Conservation (phyloP, 2,888 invertebrate genomes). For the Monoplex corrugatus region DNA sequence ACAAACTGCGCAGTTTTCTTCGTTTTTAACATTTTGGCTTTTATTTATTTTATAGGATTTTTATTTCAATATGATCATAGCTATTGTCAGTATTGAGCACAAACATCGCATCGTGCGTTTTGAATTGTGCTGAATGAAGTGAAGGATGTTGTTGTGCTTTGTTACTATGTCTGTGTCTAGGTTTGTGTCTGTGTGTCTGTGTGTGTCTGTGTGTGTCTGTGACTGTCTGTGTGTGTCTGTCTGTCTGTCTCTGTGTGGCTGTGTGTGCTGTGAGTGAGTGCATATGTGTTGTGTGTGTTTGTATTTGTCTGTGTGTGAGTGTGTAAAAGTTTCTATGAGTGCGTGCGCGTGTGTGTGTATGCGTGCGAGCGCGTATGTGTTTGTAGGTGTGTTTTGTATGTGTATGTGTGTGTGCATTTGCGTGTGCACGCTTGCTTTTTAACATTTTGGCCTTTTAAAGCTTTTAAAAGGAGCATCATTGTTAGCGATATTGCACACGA, state of each 20-base stretch:
- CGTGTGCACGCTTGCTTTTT: not conserved
- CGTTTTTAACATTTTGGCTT: too few relatives aligned
- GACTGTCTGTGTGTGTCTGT: not conserved
- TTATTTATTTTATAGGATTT: too few relatives aligned
- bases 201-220: not conserved
- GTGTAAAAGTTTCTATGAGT: not conserved
- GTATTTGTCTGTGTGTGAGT: not conserved
- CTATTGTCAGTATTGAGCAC: too few relatives aligned
- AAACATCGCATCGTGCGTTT: too few relatives aligned
- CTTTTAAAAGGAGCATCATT: too few relatives aligned
- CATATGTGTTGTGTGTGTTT: not conserved
- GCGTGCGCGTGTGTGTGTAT: not conserved
- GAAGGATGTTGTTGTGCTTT: too few relatives aligned
- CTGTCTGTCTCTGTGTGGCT: too few relatives aligned
- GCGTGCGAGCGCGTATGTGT: not conserved
- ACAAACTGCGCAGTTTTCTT: too few relatives aligned
- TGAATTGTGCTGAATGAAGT: too few relatives aligned
- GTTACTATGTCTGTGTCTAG: too few relatives aligned
- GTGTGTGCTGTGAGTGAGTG: not conserved
- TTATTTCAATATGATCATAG: too few relatives aligned
- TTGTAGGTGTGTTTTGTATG: not conserved
- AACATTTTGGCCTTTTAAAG: not conserved
- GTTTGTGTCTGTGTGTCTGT: not conserved
- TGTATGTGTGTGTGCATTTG: not conserved
- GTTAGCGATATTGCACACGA: too few relatives aligned